Conservation (phyloP, 2,113 vertebrate genomes). For the Malurus melanocephalus region DNA sequence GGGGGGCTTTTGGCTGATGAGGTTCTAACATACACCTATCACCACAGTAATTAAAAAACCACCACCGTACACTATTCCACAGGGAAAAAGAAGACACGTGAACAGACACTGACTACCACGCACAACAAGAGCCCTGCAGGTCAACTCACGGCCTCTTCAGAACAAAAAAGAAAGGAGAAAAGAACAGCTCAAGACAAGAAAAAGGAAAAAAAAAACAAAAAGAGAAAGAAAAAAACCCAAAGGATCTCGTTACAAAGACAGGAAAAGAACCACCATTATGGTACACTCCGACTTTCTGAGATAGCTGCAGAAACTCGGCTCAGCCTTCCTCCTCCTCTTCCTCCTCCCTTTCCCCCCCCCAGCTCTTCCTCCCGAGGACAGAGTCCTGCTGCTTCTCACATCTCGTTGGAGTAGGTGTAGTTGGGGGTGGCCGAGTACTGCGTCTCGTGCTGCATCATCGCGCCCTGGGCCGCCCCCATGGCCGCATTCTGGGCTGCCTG, state of each 20-base stretch:
- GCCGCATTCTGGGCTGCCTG: constrained; percentile 92
- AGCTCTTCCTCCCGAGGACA: constrained; percentile 5
- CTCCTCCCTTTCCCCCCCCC: neutral
- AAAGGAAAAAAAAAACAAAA: neutral
- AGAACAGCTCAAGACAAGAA: neutral
- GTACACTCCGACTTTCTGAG: constrained; percentile 47
- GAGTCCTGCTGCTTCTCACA: constrained; percentile 74
- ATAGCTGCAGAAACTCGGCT: constrained; percentile 31
- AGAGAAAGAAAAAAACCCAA: neutral
- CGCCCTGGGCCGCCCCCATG: constrained; percentile 89
- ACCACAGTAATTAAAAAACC: constrained; percentile 64
- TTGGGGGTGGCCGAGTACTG: constrained; percentile 93
- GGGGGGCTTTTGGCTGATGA: constrained; percentile 37
- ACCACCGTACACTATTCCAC: constrained; percentile 66
- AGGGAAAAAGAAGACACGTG: constrained; percentile 39
- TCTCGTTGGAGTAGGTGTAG: constrained; percentile 94
- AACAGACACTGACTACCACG: constrained; percentile 23
- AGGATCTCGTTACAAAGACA: constrained; percentile 18
- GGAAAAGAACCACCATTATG: constrained; percentile 28
- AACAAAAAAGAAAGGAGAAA: neutral
- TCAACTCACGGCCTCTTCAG: constrained; percentile 24
- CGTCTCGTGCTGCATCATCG: constrained; percentile 82
- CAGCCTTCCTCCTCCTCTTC: constrained; percentile 24
- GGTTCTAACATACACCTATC: constrained; percentile 68
- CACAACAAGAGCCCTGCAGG: constrained; percentile 43